Evolutionary conservation across 1,140 invertebrate genomes (phyloP).

Genomic region (Cydia splendana): DNA sequence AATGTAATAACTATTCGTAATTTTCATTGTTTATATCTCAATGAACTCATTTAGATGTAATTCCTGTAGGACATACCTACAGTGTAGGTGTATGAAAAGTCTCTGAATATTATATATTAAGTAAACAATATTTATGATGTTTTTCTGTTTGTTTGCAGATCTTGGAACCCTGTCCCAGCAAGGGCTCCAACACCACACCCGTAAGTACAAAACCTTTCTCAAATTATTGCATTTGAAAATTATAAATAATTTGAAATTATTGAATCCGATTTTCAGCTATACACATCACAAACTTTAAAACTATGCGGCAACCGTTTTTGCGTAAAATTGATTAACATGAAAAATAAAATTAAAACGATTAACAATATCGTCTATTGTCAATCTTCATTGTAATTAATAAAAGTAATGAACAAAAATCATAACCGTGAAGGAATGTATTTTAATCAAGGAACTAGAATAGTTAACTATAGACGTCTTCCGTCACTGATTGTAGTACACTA

Average conservation of each 20-base stretch:
- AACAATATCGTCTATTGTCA: no score
- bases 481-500: no score
- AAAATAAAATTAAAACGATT: neutral
- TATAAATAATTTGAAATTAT: neutral
- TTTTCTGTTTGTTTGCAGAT: conserved; percentile 1
- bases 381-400: no score
- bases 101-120: neutral
- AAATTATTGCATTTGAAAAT: neutral
- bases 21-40: no score
- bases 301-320: neutral
- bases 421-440: no score
- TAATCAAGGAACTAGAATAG: no score
- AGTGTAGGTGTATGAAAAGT: neutral
- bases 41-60: no score
- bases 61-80: neutral
- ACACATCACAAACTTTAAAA: neutral
- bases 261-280: neutral
- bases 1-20: no score
- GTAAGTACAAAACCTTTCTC: neutral
- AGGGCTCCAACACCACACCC: conserved; percentile 11
- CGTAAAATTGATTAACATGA: neutral
- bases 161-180: conserved; percentile 7
- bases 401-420: no score
- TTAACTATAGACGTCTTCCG: no score
- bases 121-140: neutral